Evolutionary conservation across 2,113 vertebrate genomes (phyloP).

Genomic region (Otus sunia): DNA sequence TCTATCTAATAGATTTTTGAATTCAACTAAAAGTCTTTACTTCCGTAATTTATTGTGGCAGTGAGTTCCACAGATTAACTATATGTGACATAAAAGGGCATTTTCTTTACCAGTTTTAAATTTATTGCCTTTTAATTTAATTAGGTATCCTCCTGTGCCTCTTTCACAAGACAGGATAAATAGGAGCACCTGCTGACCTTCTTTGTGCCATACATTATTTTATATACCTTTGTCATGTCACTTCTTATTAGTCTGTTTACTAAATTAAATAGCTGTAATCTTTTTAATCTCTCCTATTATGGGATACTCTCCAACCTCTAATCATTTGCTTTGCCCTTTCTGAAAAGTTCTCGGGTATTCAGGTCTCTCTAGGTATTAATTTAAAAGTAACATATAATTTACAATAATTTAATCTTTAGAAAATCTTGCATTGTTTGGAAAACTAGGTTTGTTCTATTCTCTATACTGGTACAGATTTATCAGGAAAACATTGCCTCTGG

Average conservation of each 20-base stretch:
- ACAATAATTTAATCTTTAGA: neutral
- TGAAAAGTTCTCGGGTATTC: conserved; percentile 29
- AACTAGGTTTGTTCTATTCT: neutral
- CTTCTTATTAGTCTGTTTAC: conserved; percentile 31
- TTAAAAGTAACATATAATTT: conserved; percentile 4
- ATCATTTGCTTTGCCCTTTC: conserved; percentile 29
- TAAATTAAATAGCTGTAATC: conserved; percentile 47
- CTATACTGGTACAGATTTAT: neutral
- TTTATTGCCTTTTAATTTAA: conserved; percentile 61
- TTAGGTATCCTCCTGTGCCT: conserved; percentile 34
- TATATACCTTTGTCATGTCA: conserved; percentile 55
- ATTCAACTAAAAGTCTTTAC: conserved; percentile 27
- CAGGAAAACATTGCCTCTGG: neutral
- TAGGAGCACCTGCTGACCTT: conserved; percentile 55
- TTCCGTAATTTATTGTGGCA: conserved; percentile 6
- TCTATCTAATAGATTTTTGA: conserved; percentile 20
- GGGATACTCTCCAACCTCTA: neutral
- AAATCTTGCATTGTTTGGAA: neutral
- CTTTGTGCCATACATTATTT: conserved; percentile 49
- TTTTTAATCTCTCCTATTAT: conserved; percentile 54
- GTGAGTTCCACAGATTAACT: conserved; percentile 32
- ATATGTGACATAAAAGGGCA: conserved; percentile 46
- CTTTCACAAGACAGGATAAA: conserved; percentile 56
- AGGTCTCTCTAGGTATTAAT: neutral
- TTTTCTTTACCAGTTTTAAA: conserved; percentile 53